Base-by-base conservation (phyloP, 2,888 invertebrate genomes). In the Slavum lentiscoides region DNA sequence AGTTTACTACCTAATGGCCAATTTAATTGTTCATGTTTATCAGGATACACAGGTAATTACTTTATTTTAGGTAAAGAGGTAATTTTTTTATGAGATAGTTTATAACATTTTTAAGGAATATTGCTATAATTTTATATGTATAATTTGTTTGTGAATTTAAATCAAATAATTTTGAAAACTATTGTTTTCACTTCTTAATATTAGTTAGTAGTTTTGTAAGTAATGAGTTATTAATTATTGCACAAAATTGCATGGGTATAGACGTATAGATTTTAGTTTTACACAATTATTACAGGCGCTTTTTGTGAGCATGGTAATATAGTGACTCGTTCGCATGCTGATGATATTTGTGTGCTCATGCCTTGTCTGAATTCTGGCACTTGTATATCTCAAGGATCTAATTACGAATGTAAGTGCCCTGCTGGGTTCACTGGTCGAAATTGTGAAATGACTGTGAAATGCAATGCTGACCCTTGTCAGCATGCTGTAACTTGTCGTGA, bases 21-120 rank as follows among this genome's bases (percentile, higher is more conserved):
- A 83, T 96, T 94, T 86, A 92, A 92, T 68, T 96, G 98, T 86
- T 95, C 96, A 0, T 98, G 98, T 86, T 96, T 96, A 0, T 93
- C 95, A 7, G 97, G 97, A 49, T 94, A 90, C 88, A 89, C 89
- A 87, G 93, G 93, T 92, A 87, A 64, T 80, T 74, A 74, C 53
- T 59, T 61, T 3, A 30, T 39, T 59, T 73, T 7, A 43, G 37
- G 58, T 58, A 59, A 59, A 59, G 43, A 9, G n/a, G n/a, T 23
- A 21, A 9, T 30, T 17, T 53, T 58, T 37, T 55, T 67, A 7
- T 58, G 13, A 6, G 8, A 67, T 30, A 64, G 53, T 62, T 55
- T 13, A 37, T 1, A 6, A 39, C 13, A 19, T 58, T 58, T 23
- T 15, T 17, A 58, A 39, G 2, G 6, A 70, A 39, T 70, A 39